Percentiles rank a stretch among this genome's conserved stretches.
Evolutionary conservation across 2,113 vertebrate species (phyloP).

Genomic region (Ageneiosus marmoratus): DNA sequence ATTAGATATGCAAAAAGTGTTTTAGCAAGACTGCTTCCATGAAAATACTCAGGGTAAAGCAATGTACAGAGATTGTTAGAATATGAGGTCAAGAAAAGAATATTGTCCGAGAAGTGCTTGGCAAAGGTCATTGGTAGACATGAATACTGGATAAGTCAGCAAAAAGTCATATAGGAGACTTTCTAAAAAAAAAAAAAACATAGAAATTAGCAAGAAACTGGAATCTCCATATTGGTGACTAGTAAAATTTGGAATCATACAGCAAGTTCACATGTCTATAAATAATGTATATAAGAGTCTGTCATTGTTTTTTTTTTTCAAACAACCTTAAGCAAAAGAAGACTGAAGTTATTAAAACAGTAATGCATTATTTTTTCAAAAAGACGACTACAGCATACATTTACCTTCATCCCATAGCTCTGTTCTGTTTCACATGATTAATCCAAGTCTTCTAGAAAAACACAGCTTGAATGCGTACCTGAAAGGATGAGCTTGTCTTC

Average conservation of each 20-base stretch:
- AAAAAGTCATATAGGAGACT: conserved; percentile 94
- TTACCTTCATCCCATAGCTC: background rate
- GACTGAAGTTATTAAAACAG: background rate
- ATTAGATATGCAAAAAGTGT: conserved; percentile 2
- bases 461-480: background rate
- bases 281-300: background rate
- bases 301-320: background rate
- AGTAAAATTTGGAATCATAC: background rate
- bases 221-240: background rate
- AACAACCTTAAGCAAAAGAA: background rate
- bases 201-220: conserved; percentile 1
- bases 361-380: background rate
- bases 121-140: conserved; percentile 94
- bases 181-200: conserved; percentile 75
- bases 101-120: conserved; percentile 95
- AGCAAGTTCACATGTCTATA: background rate
- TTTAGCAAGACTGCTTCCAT: background rate
- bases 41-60: background rate
- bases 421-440: conserved; percentile 4
- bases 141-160: conserved; percentile 94
- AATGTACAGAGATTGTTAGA: background rate
- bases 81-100: conserved; percentile 73
- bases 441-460: conserved; percentile 23
- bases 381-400: background rate
- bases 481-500: background rate